Evolutionary conservation across 1,140 invertebrate genomes (phyloP), one percentile per base, ranked within the genome.

Genomic region (Myzus persicae): DNA sequence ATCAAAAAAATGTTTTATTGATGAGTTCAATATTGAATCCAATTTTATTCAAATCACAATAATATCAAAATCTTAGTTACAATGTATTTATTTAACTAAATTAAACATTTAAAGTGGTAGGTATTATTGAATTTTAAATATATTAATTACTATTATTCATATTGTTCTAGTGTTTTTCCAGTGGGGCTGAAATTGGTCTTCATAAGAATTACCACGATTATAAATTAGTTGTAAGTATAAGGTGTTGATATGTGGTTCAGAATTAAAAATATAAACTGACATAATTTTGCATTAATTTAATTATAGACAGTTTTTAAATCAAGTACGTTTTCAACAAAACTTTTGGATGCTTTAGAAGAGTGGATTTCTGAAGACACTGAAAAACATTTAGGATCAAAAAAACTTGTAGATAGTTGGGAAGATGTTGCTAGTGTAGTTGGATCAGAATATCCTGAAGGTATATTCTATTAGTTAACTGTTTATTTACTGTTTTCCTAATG

Each of bases 281-380:
- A 82, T 40, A 9, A 40, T 82, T 82, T 82, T 82, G 18, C n/a
- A 36, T 82, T 82, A 7, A 38, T 82, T 88, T n/a, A n/a, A 46
- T 87, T 88, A 26, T 36, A 88, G 88, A 51, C 88, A 54, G 20
- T 90, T 36, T 90, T 46, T 54, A 54, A 90, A 90, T 48, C 88
- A 90, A 90, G 46, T 90, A 48, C 46, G 18, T 90, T 48, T 90
- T n/a, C 88, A 36, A 46, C 20, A 51, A 90, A 90, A 54, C 46
- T 90, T n/a, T 90, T 90, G 46, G 46, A 51, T 90, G 88, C 88
- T 54, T 48, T 90, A 48, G 88, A 90, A 90, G 88, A 90, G 48
- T 90, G 88, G 88, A 48, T 90, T 51, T 90, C 88, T 2, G 88
- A 90, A 90, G 88, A 90, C 20, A 90, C 48, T 24, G 88, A 90